Evolutionary conservation across 1,140 invertebrate genomes (phyloP).

Genomic region (Magallana angulata): DNA sequence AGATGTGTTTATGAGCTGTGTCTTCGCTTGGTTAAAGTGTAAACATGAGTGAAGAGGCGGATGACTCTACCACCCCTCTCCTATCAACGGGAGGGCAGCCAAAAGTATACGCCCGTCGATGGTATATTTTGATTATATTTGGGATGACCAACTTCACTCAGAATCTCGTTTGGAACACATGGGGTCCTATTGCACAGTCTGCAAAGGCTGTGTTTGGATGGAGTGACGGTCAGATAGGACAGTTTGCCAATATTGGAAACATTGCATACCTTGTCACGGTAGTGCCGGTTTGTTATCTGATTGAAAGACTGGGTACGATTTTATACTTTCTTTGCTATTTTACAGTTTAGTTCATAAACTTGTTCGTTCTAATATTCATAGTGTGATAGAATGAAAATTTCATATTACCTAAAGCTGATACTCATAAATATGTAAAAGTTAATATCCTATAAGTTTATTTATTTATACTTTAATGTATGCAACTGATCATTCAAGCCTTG

Average conservation of each 20-base stretch:
- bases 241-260: conserved; percentile 81
- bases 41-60: too few species aligned
- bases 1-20: too few species aligned
- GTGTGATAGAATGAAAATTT: too few species aligned
- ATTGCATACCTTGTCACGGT: conserved; percentile 80
- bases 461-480: too few species aligned
- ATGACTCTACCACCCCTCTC: not conserved
- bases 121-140: conserved; percentile 67
- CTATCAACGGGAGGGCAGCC: not conserved
- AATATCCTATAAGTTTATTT: too few species aligned
- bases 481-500: too few species aligned
- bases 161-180: conserved; percentile 80
- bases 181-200: conserved; percentile 80
- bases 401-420: too few species aligned
- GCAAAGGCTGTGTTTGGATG: conserved; percentile 79
- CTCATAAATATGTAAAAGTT: too few species aligned
- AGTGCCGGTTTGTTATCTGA: conserved; percentile 79
- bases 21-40: too few species aligned
- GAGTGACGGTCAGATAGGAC: conserved; percentile 79
- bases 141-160: conserved; percentile 57
- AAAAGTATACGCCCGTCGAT: conserved; percentile 59
- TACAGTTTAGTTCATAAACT: too few species aligned
- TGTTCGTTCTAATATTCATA: too few species aligned
- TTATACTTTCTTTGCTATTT: too few species aligned
- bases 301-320: conserved; percentile 66